phyloP scores from a whole-genome alignment of 2,113 vertebrate species.

The Phalacrocorax aristotelis region DNA sequence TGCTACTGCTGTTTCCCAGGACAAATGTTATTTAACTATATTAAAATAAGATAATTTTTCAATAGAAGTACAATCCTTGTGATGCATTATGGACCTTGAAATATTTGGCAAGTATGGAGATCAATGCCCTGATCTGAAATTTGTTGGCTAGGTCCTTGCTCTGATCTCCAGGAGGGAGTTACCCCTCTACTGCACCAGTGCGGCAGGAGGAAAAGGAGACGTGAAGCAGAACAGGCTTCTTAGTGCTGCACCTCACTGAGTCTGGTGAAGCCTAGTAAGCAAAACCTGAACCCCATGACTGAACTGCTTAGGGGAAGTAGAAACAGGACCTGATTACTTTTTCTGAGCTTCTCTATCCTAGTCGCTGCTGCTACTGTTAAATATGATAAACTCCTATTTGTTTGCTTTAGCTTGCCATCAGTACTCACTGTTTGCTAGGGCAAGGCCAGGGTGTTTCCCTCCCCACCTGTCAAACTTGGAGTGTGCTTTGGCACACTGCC shows the following conservation, averaged over 20 bases:
- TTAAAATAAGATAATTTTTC: not conserved
- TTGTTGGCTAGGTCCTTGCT: not conserved
- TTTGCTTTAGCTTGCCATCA: not conserved
- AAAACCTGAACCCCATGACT: not conserved
- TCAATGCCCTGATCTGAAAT: not conserved
- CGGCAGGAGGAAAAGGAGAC: not conserved
- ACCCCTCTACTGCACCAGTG: not conserved
- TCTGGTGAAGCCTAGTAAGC: not conserved
- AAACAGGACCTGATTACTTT: constrained; percentile 6
- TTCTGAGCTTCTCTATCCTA: not conserved
- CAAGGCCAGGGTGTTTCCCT: constrained; percentile 35
- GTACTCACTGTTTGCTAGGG: constrained; percentile 23
- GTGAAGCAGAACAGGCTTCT: not conserved
- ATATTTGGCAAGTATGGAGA: not conserved
- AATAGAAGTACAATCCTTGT: not conserved
- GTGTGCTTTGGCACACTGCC: constrained; percentile 62
- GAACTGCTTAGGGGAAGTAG: not conserved
- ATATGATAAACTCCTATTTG: constrained; percentile 32
- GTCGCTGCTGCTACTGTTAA: constrained; percentile 49
- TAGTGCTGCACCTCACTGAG: not conserved
- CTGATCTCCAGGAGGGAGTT: not conserved
- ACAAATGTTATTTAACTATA: not conserved
- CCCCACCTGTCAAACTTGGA: constrained; percentile 49
- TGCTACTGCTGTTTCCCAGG: not conserved
- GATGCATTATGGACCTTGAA: not conserved